These are phyloP conservation scores for Phoebastria nigripes DNA, from an alignment of 2,797 vertebrate species.

Conservation along the genomic window DNA sequence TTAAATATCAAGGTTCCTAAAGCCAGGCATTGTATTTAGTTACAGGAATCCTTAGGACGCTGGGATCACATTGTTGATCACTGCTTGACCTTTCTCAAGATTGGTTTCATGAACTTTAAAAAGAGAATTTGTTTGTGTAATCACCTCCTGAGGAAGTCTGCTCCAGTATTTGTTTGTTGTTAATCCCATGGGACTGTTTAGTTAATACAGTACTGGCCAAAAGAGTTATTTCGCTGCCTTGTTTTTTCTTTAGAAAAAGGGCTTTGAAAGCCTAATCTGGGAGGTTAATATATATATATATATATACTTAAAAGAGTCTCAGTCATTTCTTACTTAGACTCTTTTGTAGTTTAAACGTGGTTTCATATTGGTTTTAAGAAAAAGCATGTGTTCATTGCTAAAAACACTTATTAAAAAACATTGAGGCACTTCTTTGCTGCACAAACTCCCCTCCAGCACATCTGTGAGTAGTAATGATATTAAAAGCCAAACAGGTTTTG, in stretches of 20 bases:
- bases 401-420: slow-evolving; percentile 60
- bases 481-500: slow-evolving; percentile 48
- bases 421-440: slow-evolving; percentile 4
- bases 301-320: slow-evolving; percentile 7
- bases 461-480: background rate
- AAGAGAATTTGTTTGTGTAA: slow-evolving; percentile 65
- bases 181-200: slow-evolving; percentile 50
- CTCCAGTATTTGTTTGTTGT: slow-evolving; percentile 51
- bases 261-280: slow-evolving; percentile 11
- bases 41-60: slow-evolving; percentile 20
- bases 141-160: slow-evolving; percentile 49
- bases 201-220: slow-evolving; percentile 34
- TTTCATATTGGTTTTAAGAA: slow-evolving; percentile 47
- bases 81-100: slow-evolving; percentile 62
- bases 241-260: slow-evolving; percentile 18
- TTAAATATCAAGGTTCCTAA: slow-evolving; percentile 38
- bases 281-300: slow-evolving; percentile 28
- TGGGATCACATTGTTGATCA: slow-evolving; percentile 41
- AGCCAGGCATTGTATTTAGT: slow-evolving; percentile 13
- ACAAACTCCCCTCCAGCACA: slow-evolving; percentile 46
- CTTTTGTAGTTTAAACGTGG: slow-evolving; percentile 31
- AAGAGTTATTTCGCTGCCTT: slow-evolving; percentile 32
- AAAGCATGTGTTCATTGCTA: slow-evolving; percentile 41
- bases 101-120: slow-evolving; percentile 66
- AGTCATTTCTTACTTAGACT: background rate